Evolutionary conservation across 2,113 vertebrate genomes (phyloP), one percentile per base, ranked within the genome.

Genomic region (Phrynocephalus versicolor): DNA sequence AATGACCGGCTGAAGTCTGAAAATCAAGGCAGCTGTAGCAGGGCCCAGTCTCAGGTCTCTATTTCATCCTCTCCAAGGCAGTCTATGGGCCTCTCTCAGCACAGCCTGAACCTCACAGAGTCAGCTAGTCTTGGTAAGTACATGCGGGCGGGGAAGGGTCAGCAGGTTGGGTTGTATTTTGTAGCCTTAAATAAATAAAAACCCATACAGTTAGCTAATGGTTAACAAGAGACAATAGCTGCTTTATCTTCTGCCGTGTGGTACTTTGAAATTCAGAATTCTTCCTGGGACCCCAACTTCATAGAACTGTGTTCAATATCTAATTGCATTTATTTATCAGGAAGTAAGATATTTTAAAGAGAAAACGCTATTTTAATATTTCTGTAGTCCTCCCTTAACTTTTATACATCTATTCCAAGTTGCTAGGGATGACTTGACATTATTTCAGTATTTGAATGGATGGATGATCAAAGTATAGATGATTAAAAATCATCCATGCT

Each of bases 1-100:
- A 99, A 99, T 0, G 99, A 99, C 87, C 97, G 97, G 9, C 94
- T 99, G 93, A 99, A 99, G 92, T 94, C 97, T 5, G 98, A 99
- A 95, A 98, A 95, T 85, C 97, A 97, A 0, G 94, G 97, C 30
- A 96, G 94, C 91, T 97, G 98, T 85, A 99, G 97, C 94, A 95
- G 97, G 90, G 95, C 95, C 0, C 97, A 97, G n/a, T 98, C 98
- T 74, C 98, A 97, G 94, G 96, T 94, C 89, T 98, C 98, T 89
- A 96, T 98, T 93, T 97, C 98, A 0, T 96, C 97, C 30, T 98
- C 98, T 16, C 92, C 96, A 1, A 85, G 97, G 89, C 92, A 96
- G 93, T 89, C 97, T 35, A 60, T 96, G 78, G 97, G 96, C 16
- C 95, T 97, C 67, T 96, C 97, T 76, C 97, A 98, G 88, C 98